Percentiles rank a stretch among this genome's conserved stretches.
Conservation (phyloP, 2,797 vertebrate genomes). For the Macropus fuliginosus region DNA sequence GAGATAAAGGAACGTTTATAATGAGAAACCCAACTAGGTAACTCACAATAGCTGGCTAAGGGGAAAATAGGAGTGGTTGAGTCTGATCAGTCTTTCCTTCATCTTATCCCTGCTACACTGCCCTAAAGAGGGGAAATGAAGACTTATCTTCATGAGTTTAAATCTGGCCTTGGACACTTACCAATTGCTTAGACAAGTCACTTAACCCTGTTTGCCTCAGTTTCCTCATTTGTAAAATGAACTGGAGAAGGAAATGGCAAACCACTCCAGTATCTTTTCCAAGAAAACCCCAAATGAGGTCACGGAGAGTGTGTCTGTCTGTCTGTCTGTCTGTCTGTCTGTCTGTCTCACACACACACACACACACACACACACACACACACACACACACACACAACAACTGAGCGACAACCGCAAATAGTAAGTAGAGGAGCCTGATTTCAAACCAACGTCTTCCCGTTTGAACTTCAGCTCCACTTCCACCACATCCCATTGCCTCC, state of each 20-base stretch:
- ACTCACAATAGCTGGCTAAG: neutral
- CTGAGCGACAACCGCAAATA: neutral
- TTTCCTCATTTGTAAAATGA: neutral
- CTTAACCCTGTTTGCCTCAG: neutral
- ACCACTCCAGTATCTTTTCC: neutral
- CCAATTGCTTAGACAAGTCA: neutral
- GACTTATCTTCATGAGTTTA: neutral
- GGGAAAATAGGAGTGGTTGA: neutral
- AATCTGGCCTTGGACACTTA: neutral
- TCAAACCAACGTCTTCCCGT: neutral
- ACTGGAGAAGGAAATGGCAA: neutral
- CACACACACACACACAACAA: no score
- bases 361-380: neutral
- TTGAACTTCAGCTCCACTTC: neutral
- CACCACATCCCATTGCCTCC: neutral
- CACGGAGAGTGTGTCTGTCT: neutral
- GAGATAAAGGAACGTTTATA: neutral
- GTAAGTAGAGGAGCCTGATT: neutral
- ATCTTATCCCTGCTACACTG: neutral
- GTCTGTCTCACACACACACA: neutral
- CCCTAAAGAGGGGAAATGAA: neutral
- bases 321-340: no score
- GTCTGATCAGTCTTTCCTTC: neutral
- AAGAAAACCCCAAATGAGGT: neutral
- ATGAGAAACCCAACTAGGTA: neutral